phyloP scores from a whole-genome alignment of 1,140 invertebrate genomes.

The Cardiocondyla obscurior region DNA sequence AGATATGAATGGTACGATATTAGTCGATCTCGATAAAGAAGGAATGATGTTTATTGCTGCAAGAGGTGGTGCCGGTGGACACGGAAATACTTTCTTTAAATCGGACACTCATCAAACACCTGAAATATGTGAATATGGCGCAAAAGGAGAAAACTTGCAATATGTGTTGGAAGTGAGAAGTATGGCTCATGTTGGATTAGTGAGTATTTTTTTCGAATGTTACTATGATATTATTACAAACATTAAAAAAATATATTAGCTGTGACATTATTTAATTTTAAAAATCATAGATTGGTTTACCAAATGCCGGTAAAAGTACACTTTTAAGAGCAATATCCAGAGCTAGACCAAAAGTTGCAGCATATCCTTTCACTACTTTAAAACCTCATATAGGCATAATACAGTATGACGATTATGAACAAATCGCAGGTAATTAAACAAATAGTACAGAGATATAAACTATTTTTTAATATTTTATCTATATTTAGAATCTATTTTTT shows the following conservation, averaged over 20 bases:
- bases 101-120: constrained; percentile 93
- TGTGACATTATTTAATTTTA: too few relatives aligned
- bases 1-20: constrained; percentile 85
- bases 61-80: constrained; percentile 96
- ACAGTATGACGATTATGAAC: constrained; percentile 96
- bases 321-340: constrained; percentile 94
- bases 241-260: not conserved
- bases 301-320: constrained; percentile 99
- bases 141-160: constrained; percentile 89
- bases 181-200: constrained; percentile 97
- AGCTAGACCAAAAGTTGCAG: constrained; percentile 96
- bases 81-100: constrained; percentile 97
- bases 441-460: not conserved
- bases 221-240: not conserved
- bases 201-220: constrained; percentile 78
- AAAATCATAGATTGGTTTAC: constrained; percentile 97
- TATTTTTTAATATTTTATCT: not conserved
- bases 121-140: constrained; percentile 94
- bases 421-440: constrained; percentile 88
- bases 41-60: constrained; percentile 96
- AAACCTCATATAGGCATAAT: constrained; percentile 96
- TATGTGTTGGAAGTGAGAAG: constrained; percentile 94
- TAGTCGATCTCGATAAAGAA: constrained; percentile 89
- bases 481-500: constrained; percentile 32
- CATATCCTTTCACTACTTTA: constrained; percentile 98